Percentiles rank a stretch among this genome's conserved stretches.
These are phyloP conservation scores for Amblyteles armatorius DNA, from an alignment of 2,888 invertebrate genomes.

Conservation along the genomic window DNA sequence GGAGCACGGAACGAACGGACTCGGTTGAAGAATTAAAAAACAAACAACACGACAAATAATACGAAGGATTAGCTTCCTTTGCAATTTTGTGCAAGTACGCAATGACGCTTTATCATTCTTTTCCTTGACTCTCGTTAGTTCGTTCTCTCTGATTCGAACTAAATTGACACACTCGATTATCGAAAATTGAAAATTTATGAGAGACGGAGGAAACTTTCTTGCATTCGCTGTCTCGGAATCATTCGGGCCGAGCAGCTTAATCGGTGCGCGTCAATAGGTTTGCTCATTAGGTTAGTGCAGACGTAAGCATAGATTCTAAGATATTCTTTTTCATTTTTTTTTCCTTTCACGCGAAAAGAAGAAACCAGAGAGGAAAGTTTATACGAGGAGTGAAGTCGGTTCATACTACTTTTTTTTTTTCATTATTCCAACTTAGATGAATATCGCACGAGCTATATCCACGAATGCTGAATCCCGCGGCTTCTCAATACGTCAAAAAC, in stretches of 20 bases:
- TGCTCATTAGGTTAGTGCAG: slow-evolving; percentile 77
- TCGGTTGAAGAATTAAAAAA: slow-evolving; percentile 10
- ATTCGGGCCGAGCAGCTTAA: slow-evolving; percentile 45
- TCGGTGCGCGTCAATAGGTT: slow-evolving; percentile 69
- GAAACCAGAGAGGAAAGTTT: slow-evolving; percentile 57
- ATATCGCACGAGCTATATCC: slow-evolving; percentile 71
- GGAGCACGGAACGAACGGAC: background rate
- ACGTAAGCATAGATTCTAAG: slow-evolving; percentile 44
- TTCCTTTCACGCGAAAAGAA: slow-evolving; percentile 55
- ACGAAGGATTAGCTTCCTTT: slow-evolving; percentile 1
- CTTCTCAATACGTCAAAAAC: slow-evolving; percentile 8
- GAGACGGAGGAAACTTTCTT: background rate
- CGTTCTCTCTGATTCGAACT: slow-evolving; percentile 21
- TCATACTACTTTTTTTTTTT: slow-evolving; percentile 53
- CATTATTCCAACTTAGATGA: slow-evolving; percentile 49
- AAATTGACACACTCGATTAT: slow-evolving; percentile 38
- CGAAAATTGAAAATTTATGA: slow-evolving; percentile 28
- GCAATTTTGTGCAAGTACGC: background rate
- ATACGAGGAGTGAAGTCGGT: slow-evolving; percentile 53
- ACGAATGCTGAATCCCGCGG: slow-evolving; percentile 38
- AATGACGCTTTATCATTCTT: background rate
- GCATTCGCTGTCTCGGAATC: slow-evolving; percentile 14
- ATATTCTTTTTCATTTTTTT: slow-evolving; percentile 24
- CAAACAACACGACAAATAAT: no score
- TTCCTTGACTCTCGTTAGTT: background rate